Evolutionary conservation across 2,113 vertebrate species (phyloP), one percentile per base, ranked within the genome.

Genomic region (Bubalus kerabau): DNA sequence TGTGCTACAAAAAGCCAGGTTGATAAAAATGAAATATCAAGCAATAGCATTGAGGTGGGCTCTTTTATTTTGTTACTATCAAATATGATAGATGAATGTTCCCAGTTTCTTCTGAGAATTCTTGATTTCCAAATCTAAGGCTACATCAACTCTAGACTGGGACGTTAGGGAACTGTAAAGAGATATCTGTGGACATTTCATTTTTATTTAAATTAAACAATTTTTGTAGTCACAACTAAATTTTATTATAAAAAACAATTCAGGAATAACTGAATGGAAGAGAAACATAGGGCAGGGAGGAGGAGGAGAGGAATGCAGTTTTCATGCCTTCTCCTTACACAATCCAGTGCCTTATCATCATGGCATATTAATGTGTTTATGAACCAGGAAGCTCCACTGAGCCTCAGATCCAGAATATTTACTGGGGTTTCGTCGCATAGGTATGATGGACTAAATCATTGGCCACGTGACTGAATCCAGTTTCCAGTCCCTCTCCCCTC

Each of bases 41-140:
- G 50, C 48, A 83, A n/a, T 92, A 64, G n/a, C 43, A 17, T 48
- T 64, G 67, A 95, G 46, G 13, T 21, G 32, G 46, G 32, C 40
- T 60, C 26, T 96, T 71, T 96, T 83, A 50, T 92, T 95, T 94
- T 74, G 48, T 93, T 15, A 71, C n/a, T 67, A 23, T 67, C 10
- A 52, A 89, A 62, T 71, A 52, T 40, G 57, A 94, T 57, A 32
- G 62, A 67, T 23, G 16, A 57, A 80, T 87, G 26, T 14, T 91
- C 7, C 16, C 24, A 67, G 26, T 87, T 88, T 96, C 19, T 24
- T 86, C 62, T 88, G 74, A 83, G 71, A 86, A 80, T 19, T 71
- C 52, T 19, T 71, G 50, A 59, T 92, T 92, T 95, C 54, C 43
- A 95, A 84, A 26, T 71, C 52, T 87, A 64, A 57, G 57, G 1